These are phyloP conservation scores for Diarsia mendica DNA, from an alignment of 2,888 invertebrate species.

Conservation along the genomic window DNA sequence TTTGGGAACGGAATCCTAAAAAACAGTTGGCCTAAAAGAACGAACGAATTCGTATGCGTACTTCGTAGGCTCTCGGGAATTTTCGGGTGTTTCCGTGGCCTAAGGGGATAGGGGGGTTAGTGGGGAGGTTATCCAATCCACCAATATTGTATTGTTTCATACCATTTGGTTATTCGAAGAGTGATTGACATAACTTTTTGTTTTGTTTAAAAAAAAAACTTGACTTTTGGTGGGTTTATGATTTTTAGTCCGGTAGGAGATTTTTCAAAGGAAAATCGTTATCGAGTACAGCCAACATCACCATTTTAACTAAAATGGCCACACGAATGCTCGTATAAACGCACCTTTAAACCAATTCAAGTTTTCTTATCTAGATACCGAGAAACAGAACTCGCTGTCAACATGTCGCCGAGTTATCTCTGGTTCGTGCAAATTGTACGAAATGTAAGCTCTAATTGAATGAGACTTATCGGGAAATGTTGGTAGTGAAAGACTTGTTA, in stretches of 20 bases:
- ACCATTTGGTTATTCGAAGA: conserved; percentile 47
- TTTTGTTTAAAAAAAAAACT: conserved; percentile 1
- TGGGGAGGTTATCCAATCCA: conserved; percentile 28
- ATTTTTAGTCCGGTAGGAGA: background rate
- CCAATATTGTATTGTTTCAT: conserved; percentile 61
- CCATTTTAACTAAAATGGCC: background rate
- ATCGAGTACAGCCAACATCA: background rate
- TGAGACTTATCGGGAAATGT: conserved; percentile 28
- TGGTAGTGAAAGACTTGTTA: conserved; percentile 13
- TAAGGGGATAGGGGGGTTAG: conserved; percentile 45
- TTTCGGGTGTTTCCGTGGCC: conserved; percentile 47
- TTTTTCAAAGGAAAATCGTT: background rate
- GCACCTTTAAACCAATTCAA: conserved; percentile 28
- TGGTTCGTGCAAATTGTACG: conserved; percentile 40
- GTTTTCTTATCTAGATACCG: conserved; percentile 42
- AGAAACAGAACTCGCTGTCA: conserved; percentile 41
- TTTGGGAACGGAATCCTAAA: background rate
- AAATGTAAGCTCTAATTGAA: conserved; percentile 43
- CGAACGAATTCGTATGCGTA: conserved; percentile 59
- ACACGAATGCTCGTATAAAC: conserved; percentile 2
- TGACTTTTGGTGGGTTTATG: background rate
- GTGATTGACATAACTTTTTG: conserved; percentile 46
- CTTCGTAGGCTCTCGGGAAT: conserved; percentile 48
- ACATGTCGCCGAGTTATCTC: conserved; percentile 47
- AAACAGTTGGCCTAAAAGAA: conserved; percentile 51